Conservation (phyloP, 2,113 vertebrate genomes). For the Apodemus speciosus region DNA sequence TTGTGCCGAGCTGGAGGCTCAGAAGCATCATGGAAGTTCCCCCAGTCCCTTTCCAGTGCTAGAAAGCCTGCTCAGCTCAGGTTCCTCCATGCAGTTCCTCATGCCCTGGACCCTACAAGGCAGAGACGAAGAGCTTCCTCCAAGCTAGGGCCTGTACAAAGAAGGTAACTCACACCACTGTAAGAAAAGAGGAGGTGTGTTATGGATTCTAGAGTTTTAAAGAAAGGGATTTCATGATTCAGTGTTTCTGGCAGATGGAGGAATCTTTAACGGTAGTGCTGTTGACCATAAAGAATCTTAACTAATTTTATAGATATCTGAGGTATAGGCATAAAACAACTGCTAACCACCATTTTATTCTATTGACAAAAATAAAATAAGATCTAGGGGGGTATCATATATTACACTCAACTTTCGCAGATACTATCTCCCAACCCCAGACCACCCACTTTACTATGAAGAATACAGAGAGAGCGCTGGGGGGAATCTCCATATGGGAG, state of each 20-base stretch:
- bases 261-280: slow-evolving; percentile 19
- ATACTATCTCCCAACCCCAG: neutral
- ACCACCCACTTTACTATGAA: neutral
- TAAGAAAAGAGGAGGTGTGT: neutral
- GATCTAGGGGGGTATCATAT: neutral
- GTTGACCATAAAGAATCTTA: slow-evolving; percentile 43
- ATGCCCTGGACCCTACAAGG: neutral
- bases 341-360: slow-evolving; percentile 44
- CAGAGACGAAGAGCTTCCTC: neutral
- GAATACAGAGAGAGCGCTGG: neutral
- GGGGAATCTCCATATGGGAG: neutral
- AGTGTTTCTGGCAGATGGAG: neutral
- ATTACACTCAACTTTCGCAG: neutral
- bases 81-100: neutral
- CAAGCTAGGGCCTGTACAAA: neutral
- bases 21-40: neutral
- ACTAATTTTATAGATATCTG: slow-evolving; percentile 36
- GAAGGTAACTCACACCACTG: neutral
- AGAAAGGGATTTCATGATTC: slow-evolving; percentile 31
- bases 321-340: slow-evolving; percentile 49
- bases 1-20: neutral
- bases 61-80: neutral
- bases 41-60: too few species aligned
- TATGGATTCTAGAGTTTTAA: neutral
- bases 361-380: slow-evolving; percentile 57